Conservation (phyloP, 2,888 invertebrate genomes). For the Saturnia japonica region DNA sequence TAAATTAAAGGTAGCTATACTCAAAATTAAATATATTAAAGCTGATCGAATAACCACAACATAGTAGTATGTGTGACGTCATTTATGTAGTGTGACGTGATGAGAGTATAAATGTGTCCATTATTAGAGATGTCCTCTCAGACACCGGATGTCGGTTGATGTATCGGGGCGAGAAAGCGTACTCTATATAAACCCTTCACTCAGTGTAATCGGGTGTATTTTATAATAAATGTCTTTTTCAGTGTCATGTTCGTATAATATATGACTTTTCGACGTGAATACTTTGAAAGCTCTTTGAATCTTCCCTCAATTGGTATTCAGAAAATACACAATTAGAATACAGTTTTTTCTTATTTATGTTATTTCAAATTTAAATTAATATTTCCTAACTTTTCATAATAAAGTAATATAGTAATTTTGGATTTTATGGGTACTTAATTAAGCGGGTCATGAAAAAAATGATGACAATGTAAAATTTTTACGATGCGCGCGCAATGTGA, state of each 20-base stretch:
- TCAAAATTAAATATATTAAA: too few species aligned
- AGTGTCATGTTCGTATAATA: slow-evolving; percentile 13
- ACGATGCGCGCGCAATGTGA: too few species aligned
- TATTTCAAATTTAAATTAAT: not conserved
- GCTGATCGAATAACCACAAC: too few species aligned
- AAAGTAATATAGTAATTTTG: too few species aligned
- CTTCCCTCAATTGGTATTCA: not conserved
- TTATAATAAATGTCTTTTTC: slow-evolving; percentile 11
- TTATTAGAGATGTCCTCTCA: slow-evolving; percentile 30
- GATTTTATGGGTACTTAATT: too few species aligned
- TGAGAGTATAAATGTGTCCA: not conserved
- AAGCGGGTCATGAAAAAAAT: too few species aligned
- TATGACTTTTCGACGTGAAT: slow-evolving; percentile 13
- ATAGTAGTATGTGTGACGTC: too few species aligned
- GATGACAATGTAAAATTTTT: too few species aligned
- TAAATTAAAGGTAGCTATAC: too few species aligned
- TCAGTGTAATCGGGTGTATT: slow-evolving; percentile 20
- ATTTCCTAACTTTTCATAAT: too few species aligned
- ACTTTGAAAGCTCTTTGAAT: not conserved
- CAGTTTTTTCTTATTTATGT: not conserved
- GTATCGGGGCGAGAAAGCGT: slow-evolving; percentile 29
- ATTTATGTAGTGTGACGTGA: not conserved
- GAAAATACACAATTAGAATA: not conserved
- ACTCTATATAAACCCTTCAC: slow-evolving; percentile 19
- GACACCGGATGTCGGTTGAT: slow-evolving; percentile 37